Evolutionary conservation across 2,797 vertebrate genomes (phyloP).

Genomic region (Sebastes steindachneri): DNA sequence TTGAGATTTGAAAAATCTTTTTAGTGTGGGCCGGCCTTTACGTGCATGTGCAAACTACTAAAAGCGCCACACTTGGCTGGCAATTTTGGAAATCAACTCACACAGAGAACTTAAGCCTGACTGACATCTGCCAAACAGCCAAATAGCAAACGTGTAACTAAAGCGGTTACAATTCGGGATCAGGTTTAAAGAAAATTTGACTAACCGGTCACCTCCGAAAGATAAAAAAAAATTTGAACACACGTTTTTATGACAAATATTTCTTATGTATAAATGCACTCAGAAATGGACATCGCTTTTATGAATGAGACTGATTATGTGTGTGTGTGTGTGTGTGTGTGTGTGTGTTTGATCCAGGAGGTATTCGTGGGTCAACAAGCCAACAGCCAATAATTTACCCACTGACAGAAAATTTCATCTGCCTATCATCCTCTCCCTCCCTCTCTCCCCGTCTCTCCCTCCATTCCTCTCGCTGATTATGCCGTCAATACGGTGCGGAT

Average conservation of each 20-base stretch:
- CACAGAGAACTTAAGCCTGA: not conserved
- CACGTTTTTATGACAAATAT: not conserved
- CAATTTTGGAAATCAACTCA: not conserved
- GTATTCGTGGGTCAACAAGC: slow-evolving; percentile 93
- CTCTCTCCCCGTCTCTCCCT: slow-evolving; percentile 82
- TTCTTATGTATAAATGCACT: not conserved
- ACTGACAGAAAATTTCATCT: slow-evolving; percentile 98
- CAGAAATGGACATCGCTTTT: slow-evolving; percentile 6
- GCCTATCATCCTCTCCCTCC: slow-evolving; percentile 85
- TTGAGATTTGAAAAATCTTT: too few species aligned
- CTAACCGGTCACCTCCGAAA: not conserved
- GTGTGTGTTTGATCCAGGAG: slow-evolving; percentile 71
- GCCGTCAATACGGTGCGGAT: slow-evolving; percentile 97
- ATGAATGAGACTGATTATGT: slow-evolving; percentile 35
- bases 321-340: slow-evolving; percentile 4
- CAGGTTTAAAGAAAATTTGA: not conserved
- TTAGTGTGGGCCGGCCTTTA: too few species aligned
- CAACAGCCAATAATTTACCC: slow-evolving; percentile 98
- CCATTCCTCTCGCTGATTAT: slow-evolving; percentile 90
- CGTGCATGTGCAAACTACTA: not conserved
- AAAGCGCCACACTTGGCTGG: not conserved
- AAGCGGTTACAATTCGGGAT: not conserved
- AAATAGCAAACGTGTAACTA: not conserved
- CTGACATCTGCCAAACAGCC: not conserved
- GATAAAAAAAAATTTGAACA: not conserved